Base-by-base conservation (phyloP, 2,113 vertebrate genomes). In the Taurulus bubalis region DNA sequence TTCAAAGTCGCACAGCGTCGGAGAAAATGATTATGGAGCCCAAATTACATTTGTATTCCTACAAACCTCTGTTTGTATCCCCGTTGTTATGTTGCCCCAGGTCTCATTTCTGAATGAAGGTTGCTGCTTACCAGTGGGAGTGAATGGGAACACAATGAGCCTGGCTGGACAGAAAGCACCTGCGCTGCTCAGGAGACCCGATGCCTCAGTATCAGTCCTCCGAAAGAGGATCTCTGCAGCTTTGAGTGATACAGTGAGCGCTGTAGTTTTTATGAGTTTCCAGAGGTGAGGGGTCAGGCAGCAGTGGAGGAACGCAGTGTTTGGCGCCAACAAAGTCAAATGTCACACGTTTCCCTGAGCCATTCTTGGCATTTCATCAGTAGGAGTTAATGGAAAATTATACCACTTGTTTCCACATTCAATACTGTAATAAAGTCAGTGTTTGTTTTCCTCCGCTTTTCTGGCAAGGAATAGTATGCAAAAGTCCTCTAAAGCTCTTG, bases 341-440 rank as follows among this genome's bases (percentile, higher is more conserved):
- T 91, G 92, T 93, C 91, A 88, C 65, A 92, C 86, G 80, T 87
- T 93, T 94, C 90, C 90, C 87, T 90, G 60, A 88, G 90, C 84
- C 80, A 59, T 32, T 85, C 80, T 83, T 92, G 87, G 62, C 86
- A 89, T 88, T 90, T 85, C 75, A 49, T 59, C 62, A 82, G 63
- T 71, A 38, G 71, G 84, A 79, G 80, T 90, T 83, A 68, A 86
- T 90, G 89, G 88, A 92, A 94, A 91, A 87, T 85, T 38, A 73
- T 83, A 72, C 77, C 2, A 87, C 83, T 88, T 83, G 68, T 68
- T 89, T 87, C 87, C 76, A 83, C 82, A 86, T 89, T 91, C 86
- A 92, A 87, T 88, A 83, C 80, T 84, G 80, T 83, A 87, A 91
- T 91, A 92, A 89, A 85, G 73, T 59, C 71, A 71, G 15, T 90